These are phyloP conservation scores for Hermodice carunculata DNA, from an alignment of 2,888 invertebrate species.

Conservation along the genomic window DNA sequence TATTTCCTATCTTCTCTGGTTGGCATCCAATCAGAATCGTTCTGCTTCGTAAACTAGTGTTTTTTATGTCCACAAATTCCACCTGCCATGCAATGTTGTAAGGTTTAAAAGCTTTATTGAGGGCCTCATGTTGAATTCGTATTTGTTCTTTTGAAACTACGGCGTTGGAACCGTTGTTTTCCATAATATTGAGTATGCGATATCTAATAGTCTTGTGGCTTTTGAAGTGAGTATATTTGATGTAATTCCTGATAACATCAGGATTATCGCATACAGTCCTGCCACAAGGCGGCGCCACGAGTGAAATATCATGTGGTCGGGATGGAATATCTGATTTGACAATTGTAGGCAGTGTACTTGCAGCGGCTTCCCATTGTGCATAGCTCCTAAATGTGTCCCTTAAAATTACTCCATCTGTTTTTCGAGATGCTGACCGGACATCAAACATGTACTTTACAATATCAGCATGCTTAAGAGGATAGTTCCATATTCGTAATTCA, in stretches of 20 bases:
- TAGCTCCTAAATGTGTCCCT: neutral
- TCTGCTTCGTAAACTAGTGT: conserved; percentile 46
- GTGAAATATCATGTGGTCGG: conserved; percentile 37
- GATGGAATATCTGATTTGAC: neutral
- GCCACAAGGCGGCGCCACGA: conserved; percentile 58
- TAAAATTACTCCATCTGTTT: neutral
- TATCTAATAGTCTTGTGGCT: conserved; percentile 50
- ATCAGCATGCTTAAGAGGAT: conserved; percentile 45
- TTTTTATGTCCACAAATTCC: conserved; percentile 32
- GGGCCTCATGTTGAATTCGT: conserved; percentile 47
- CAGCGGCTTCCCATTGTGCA: neutral
- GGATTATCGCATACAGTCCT: conserved; percentile 64
- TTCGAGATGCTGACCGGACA: neutral
- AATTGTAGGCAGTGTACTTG: neutral
- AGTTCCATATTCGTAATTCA: conserved; percentile 48
- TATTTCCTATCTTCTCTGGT: conserved; percentile 55
- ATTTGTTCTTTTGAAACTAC: conserved; percentile 51
- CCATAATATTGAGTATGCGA: conserved; percentile 54
- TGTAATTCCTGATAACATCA: conserved; percentile 50
- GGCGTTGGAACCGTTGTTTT: conserved; percentile 55
- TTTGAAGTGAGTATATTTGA: conserved; percentile 40
- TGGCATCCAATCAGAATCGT: conserved; percentile 57
- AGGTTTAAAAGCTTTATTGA: conserved; percentile 52
- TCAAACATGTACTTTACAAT: conserved; percentile 38
- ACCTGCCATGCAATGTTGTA: conserved; percentile 54